Evolutionary conservation across 2,888 invertebrate genomes (phyloP).

Genomic region (Apamea sordens): DNA sequence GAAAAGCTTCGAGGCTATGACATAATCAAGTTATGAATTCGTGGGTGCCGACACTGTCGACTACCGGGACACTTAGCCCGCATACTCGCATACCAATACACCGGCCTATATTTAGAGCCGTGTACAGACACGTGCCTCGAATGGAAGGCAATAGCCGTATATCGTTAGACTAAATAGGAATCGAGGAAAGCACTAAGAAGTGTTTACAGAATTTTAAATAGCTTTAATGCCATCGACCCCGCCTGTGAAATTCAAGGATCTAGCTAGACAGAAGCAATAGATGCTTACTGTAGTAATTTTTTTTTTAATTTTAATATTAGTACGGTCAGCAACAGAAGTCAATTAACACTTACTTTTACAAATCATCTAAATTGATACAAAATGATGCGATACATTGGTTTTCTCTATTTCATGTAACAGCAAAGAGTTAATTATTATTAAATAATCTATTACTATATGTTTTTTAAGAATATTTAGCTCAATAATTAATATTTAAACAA

Average conservation of each 20-base stretch:
- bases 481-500: no score
- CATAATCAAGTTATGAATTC: conserved; percentile 51
- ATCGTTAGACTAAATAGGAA: conserved; percentile 70
- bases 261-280: conserved; percentile 14
- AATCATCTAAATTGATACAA: no score
- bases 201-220: conserved; percentile 68
- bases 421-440: no score
- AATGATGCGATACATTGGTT: no score
- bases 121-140: conserved; percentile 74
- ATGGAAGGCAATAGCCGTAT: conserved; percentile 72
- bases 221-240: conserved; percentile 53
- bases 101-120: conserved; percentile 81
- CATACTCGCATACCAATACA: conserved; percentile 77
- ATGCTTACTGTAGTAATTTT: neutral
- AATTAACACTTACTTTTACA: no score
- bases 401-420: no score
- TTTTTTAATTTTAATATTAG: conserved; percentile 15
- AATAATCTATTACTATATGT: no score
- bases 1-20: conserved; percentile 38
- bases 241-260: conserved; percentile 20
- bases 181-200: conserved; percentile 65
- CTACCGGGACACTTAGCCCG: conserved; percentile 57
- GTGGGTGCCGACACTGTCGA: conserved; percentile 49
- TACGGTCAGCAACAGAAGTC: no score
- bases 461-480: no score